Evolutionary conservation across 2,113 vertebrate species (phyloP).

Genomic region (Neodon shergylaensis): DNA sequence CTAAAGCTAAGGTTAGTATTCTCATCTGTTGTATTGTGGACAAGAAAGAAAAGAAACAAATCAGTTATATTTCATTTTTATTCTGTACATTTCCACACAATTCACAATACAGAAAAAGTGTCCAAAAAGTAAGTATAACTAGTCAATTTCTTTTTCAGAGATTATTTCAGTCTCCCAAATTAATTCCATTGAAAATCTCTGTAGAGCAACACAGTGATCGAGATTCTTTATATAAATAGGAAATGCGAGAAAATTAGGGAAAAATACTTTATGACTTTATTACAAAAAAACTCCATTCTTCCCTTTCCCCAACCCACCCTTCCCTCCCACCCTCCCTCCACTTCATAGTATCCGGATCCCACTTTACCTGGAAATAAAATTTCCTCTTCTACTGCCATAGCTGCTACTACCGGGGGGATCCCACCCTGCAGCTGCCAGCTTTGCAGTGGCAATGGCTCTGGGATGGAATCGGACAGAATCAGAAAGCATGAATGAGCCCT

Average conservation of each 20-base stretch:
- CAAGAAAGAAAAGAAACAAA: constrained; percentile 72
- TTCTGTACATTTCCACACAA: constrained; percentile 87
- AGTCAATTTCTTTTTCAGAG: constrained; percentile 77
- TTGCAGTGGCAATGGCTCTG: constrained; percentile 67
- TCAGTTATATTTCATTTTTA: constrained; percentile 82
- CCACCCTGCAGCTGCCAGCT: constrained; percentile 76
- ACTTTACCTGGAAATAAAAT: constrained; percentile 70
- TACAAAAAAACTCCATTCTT: constrained; percentile 74
- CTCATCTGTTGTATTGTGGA: neutral
- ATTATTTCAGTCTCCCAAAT: constrained; percentile 71
- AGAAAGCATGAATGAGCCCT: constrained; percentile 83
- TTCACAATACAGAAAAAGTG: constrained; percentile 86
- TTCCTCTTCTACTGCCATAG: constrained; percentile 46
- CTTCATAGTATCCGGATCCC: constrained; percentile 64
- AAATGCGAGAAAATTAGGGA: constrained; percentile 84
- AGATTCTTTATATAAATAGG: constrained; percentile 84
- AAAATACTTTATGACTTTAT: constrained; percentile 83
- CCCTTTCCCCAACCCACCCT: constrained; percentile 24
- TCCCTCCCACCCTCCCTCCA: constrained; percentile 49
- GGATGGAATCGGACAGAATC: constrained; percentile 60
- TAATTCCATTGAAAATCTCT: constrained; percentile 80
- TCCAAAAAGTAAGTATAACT: constrained; percentile 81
- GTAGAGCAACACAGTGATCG: constrained; percentile 82
- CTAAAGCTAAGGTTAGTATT: neutral
- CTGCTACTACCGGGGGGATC: neutral